phyloP scores from a whole-genome alignment of 2,888 invertebrate genomes.

The Ochropleura leucogaster region DNA sequence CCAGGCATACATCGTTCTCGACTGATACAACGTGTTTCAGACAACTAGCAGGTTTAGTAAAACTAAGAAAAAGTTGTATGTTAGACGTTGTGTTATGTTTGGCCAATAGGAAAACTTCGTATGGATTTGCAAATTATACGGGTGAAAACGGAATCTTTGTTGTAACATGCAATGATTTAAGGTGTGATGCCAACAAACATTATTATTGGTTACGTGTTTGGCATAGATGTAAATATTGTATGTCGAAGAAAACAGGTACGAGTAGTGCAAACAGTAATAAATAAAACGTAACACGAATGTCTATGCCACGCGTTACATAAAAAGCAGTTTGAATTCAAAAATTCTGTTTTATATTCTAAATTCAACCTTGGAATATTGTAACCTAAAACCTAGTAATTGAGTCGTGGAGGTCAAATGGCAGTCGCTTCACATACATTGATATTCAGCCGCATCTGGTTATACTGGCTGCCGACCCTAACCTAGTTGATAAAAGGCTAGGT shows the following conservation, averaged over 20 bases:
- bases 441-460: constrained; percentile 26
- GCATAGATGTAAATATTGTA: background rate
- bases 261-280: background rate
- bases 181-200: constrained; percentile 23
- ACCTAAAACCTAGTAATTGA: background rate
- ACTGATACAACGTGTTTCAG: constrained; percentile 47
- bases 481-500: constrained; percentile 36
- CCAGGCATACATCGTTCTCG: constrained; percentile 44
- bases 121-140: constrained; percentile 18
- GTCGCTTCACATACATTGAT: constrained; percentile 26
- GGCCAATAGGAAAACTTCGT: constrained; percentile 39
- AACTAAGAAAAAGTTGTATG: constrained; percentile 55
- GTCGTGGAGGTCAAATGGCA: constrained; percentile 4
- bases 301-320: no score
- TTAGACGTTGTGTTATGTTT: constrained; percentile 42
- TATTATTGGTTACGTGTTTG: constrained; percentile 10
- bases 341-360: background rate
- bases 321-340: background rate
- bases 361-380: background rate
- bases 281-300: background rate
- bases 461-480: constrained; percentile 40
- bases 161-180: constrained; percentile 6
- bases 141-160: constrained; percentile 32
- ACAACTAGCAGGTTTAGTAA: constrained; percentile 42
- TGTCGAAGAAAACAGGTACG: no score